Evolutionary conservation across 2,113 vertebrate species (phyloP).

Genomic region (Xerus inauris): DNA sequence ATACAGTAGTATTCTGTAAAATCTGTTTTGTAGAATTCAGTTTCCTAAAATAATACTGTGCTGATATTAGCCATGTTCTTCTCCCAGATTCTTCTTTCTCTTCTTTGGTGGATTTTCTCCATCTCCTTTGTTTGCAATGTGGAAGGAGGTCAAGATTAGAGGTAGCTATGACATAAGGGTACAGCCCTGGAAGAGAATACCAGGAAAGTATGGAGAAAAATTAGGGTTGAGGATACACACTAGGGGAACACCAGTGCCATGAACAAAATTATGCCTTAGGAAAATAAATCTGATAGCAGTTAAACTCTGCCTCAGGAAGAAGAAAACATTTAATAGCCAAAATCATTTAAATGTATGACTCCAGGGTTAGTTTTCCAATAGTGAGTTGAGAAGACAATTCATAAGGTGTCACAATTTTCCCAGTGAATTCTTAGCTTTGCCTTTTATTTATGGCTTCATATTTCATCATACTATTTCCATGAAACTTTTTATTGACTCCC

Average conservation of each 20-base stretch:
- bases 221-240: background rate
- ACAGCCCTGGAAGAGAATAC: background rate
- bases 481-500: background rate
- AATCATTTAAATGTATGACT: background rate
- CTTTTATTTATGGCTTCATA: constrained; percentile 1
- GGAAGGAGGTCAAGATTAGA: background rate
- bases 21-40: constrained; percentile 28
- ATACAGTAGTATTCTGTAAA: background rate
- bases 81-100: background rate
- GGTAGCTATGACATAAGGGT: background rate
- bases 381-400: background rate
- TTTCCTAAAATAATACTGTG: constrained; percentile 23
- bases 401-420: background rate
- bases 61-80: background rate
- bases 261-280: constrained; percentile 13
- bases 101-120: background rate
- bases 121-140: constrained; percentile 17
- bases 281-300: background rate
- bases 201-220: constrained; percentile 21
- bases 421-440: background rate
- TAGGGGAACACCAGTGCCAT: background rate
- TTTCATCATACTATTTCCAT: background rate
- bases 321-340: background rate
- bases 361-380: background rate
- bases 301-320: background rate